Conservation (phyloP, 2,113 vertebrate species). For the Echinops telfairi region DNA sequence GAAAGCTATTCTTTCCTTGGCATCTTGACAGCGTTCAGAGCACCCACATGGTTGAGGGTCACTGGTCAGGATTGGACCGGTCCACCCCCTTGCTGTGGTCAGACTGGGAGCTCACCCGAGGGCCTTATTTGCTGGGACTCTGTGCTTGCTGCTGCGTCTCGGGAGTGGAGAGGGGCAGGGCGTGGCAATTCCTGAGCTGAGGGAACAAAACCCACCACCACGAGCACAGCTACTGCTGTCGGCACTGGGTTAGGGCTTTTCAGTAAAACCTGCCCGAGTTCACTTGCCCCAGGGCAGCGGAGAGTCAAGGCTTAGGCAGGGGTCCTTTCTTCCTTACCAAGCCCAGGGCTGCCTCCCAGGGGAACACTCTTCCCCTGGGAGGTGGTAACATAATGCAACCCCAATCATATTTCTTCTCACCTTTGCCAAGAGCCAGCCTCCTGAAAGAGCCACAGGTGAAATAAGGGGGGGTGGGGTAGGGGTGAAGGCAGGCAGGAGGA, state of each 20-base stretch:
- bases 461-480: not conserved
- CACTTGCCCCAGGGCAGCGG: not conserved
- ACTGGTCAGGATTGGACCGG: not conserved
- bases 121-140: not conserved
- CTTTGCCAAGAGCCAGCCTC: not conserved
- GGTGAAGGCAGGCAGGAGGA: too few relatives aligned
- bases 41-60: not conserved
- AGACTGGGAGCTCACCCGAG: not conserved
- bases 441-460: constrained; percentile 1
- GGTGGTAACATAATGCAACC: not conserved
- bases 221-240: not conserved
- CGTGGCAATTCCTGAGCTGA: constrained; percentile 52
- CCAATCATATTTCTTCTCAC: not conserved
- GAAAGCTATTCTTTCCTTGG: not conserved
- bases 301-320: not conserved
- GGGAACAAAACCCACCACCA: not conserved
- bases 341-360: not conserved
- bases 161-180: not conserved
- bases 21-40: not conserved
- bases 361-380: not conserved
- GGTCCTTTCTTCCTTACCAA: fast-evolving
- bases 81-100: not conserved
- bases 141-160: not conserved
- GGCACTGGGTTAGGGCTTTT: not conserved
- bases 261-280: not conserved